Evolutionary conservation across 2,113 vertebrate genomes (phyloP), one percentile per base, ranked within the genome.

Genomic region (Podilymbus podiceps): DNA sequence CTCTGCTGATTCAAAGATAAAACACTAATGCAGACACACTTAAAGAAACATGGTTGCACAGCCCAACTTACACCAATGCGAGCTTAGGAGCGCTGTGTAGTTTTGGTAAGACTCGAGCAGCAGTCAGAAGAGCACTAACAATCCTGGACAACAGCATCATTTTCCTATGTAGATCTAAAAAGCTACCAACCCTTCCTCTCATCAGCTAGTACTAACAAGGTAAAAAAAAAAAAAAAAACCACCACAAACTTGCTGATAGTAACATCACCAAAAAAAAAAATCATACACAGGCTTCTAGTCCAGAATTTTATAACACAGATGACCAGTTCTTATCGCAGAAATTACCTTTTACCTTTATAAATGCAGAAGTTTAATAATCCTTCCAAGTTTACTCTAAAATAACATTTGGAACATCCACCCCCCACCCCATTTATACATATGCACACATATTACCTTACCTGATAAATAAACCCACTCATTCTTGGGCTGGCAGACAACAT

Each of bases 381-480:
- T 67, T 62, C 46, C 17, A 89, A 63, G 11, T 55, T 52, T 60
- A 40, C 42, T 46, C 25, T 9, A 12, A 85, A 84, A 67, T 38
- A 63, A 3, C 8, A 23, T 67, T 59, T n/a, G 11, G 72, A 81
- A 42, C 42, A 42, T 42, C 42, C 42, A 9, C 42, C 42, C 5
- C 27, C 15, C 24, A 59, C 12, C 5, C 40, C 5, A 63, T 67
- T 83, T 58, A 93, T 12, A 83, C 18, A 40, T 7, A 44, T 1
- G 5, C 22, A 63, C n/a, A 56, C 2, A 5, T 31, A 78, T 50
- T 85, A 82, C 77, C 50, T 93, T 96, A 99, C 99, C 99, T 99
- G 99, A 97, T 99, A 99, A 89, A 99, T 99, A 97, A 99, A 99
- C 33, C 99, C 99, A 85, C 99, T 99, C 99, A 99, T 99, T 95